phyloP scores from a whole-genome alignment of 2,797 vertebrate genomes.

The Pseudochirops cupreus region DNA sequence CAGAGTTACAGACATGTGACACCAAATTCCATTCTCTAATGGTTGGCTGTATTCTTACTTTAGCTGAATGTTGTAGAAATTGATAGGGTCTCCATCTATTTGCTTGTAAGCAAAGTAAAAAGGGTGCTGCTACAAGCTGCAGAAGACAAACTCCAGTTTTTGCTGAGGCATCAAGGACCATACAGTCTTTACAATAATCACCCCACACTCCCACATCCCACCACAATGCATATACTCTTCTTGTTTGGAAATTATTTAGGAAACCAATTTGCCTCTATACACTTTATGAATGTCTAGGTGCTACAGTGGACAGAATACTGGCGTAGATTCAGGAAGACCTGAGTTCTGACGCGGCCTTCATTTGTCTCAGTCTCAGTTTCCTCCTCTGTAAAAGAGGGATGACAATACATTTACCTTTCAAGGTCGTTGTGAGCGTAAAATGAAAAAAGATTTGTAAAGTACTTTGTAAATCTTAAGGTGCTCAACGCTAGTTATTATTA shows the following conservation, averaged over 20 bases:
- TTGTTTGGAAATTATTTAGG: slow-evolving; percentile 37
- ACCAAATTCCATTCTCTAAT: not conserved
- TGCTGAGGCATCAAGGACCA: slow-evolving; percentile 28
- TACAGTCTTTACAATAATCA: slow-evolving; percentile 42
- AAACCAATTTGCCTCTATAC: slow-evolving; percentile 51
- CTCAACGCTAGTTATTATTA: not conserved
- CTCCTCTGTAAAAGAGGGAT: not conserved
- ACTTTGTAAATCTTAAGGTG: not conserved
- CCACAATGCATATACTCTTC: slow-evolving; percentile 20
- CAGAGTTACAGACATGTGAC: not conserved
- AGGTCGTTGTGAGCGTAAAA: not conserved
- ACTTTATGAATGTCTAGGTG: not conserved
- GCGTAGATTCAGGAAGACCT: not conserved
- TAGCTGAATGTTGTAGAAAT: not conserved
- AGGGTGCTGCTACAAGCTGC: not conserved
- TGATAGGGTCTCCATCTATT: slow-evolving; percentile 3
- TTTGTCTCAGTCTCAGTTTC: not conserved
- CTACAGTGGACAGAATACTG: not conserved
- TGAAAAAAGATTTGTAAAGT: not conserved
- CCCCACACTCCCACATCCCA: not conserved
- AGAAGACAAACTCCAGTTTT: not conserved
- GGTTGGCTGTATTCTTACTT: slow-evolving; percentile 8
- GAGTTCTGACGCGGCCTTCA: not conserved
- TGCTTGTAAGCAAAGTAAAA: slow-evolving; percentile 38
- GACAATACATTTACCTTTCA: not conserved